Base-by-base conservation (phyloP, 2,797 vertebrate species). In the Onychomys leucogaster region DNA sequence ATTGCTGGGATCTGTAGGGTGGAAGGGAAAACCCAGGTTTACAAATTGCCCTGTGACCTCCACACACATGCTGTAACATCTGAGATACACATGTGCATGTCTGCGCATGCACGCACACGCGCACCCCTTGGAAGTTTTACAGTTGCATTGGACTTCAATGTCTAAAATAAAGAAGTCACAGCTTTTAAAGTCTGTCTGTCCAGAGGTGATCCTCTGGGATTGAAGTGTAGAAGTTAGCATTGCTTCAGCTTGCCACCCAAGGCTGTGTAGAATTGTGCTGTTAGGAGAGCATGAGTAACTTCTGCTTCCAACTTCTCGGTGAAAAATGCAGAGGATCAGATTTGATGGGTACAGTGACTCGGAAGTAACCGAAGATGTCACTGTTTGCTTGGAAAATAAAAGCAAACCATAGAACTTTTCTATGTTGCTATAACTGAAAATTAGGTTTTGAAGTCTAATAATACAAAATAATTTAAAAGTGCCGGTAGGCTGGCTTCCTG, bases 401-500 rank as follows among this genome's bases (percentile, higher is more conserved):
- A 81, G 71, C 67, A 57, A 43, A 49, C 87, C 46, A n/a, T 80
- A 55, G 34, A 59, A 37, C 55, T 67, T 81, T 46, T 91, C 41
- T 81, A 14, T 81, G 94, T 86, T 94, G 29, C 17, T 67, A 25
- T 77, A 81, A 92, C 61, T 52, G 80, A 78, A 89, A 92, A 2
- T 46, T 77, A 27, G 57, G 84, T 93, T 92, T 94, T 76, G 65
- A 52, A 95, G 46, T 73, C 43, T 27, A 78, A 12, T 94, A 94
- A 86, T 59, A 84, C 10, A 77, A 94, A 89, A 34, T 49, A 32
- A 32, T 84, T 41, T 65, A 46, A 65, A 61, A 65, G 43, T 71
- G 32, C 85, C 67, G 57, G 9, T 55, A 89, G 59, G 78, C 41
- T 84, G 80, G 69, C 49, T 19, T 41, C 65, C 73, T 61, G 43